These are phyloP conservation scores for Rhizomys pruinosus DNA, from an alignment of 2,113 vertebrate genomes.

Conservation along the genomic window DNA sequence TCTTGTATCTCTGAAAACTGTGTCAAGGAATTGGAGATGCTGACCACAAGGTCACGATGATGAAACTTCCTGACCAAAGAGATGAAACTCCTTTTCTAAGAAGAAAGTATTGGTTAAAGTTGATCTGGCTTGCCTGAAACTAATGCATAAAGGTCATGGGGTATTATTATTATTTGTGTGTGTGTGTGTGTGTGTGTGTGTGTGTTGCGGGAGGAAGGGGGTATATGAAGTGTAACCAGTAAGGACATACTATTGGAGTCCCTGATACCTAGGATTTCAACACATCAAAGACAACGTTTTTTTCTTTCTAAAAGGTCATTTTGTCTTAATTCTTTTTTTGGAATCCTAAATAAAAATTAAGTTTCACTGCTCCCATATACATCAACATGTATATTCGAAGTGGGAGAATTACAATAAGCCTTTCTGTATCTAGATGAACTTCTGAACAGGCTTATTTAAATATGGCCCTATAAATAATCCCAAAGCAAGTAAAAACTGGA, in stretches of 20 bases:
- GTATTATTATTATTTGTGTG: too few relatives aligned
- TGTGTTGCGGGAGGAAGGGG: too few relatives aligned
- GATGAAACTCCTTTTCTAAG: not conserved
- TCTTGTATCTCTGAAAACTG: constrained; percentile 42
- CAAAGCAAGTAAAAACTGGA: not conserved
- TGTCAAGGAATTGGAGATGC: constrained; percentile 30
- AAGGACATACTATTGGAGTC: not conserved
- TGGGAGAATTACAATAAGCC: not conserved
- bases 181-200: too few relatives aligned
- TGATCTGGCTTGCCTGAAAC: not conserved
- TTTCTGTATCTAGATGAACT: not conserved
- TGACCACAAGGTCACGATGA: constrained; percentile 28
- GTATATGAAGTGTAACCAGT: not conserved
- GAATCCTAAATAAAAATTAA: constrained; percentile 48
- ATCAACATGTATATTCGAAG: not conserved
- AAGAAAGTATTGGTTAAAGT: constrained; percentile 14
- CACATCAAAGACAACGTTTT: not conserved
- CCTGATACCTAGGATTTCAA: constrained; percentile 3
- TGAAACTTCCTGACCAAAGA: constrained; percentile 42
- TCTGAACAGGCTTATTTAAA: constrained; percentile 15
- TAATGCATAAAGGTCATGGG: not conserved
- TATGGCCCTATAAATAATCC: not conserved
- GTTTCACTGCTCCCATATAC: constrained; percentile 7
- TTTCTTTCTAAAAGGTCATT: constrained; percentile 9
- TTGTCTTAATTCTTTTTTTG: not conserved